These are phyloP conservation scores for Gallinago solitaria DNA, from an alignment of 2,797 vertebrate genomes.

Conservation along the genomic window DNA sequence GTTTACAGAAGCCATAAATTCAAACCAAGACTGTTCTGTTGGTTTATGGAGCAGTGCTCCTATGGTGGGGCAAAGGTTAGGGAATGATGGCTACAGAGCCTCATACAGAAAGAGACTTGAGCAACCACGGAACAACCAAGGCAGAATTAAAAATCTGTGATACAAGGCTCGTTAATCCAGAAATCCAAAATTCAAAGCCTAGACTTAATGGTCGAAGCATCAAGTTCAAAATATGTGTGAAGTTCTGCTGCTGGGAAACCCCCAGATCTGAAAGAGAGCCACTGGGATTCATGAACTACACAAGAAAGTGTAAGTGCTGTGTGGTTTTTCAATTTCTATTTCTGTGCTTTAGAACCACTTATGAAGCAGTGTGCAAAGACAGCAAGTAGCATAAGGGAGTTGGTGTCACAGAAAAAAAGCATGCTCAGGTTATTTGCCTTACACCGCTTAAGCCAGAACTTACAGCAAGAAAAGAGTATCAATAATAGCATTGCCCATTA, in stretches of 20 bases:
- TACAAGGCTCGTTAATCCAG: background rate
- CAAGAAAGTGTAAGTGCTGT: background rate
- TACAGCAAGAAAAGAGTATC: conserved; percentile 28
- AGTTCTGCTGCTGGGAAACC: background rate
- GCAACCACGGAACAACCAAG: background rate
- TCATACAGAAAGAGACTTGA: background rate
- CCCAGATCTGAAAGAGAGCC: background rate
- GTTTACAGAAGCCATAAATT: background rate
- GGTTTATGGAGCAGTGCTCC: background rate
- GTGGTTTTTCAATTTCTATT: conserved; percentile 11
- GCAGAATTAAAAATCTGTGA: background rate
- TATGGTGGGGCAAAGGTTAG: background rate
- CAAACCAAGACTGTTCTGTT: background rate
- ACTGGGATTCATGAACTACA: background rate
- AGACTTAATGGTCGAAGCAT: background rate
- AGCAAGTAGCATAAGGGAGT: conserved; percentile 40
- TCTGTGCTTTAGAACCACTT: background rate
- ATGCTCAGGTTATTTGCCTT: conserved; percentile 35
- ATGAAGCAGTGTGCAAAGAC: conserved; percentile 31
- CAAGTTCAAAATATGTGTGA: background rate
- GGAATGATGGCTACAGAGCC: background rate
- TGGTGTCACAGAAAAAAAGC: conserved; percentile 34
- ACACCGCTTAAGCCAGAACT: conserved; percentile 19
- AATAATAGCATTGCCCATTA: conserved; percentile 18
- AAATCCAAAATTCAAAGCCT: background rate